Evolutionary conservation across 2,113 vertebrate genomes (phyloP).

Genomic region (Pogona vitticeps): DNA sequence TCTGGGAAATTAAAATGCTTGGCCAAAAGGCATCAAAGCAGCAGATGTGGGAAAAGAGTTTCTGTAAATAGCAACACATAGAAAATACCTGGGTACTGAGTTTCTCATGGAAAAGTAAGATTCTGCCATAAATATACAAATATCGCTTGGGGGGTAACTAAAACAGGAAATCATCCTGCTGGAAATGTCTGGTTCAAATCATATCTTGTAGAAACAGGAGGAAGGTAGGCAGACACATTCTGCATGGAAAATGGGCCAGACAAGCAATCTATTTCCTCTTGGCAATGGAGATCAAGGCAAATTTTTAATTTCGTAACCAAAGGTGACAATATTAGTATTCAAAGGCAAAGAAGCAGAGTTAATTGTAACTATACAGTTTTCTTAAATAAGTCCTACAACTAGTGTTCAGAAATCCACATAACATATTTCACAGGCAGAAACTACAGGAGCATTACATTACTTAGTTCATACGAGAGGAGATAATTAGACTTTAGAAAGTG

Average conservation of each 20-base stretch:
- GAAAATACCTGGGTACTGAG: too few species aligned
- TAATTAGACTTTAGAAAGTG: not conserved
- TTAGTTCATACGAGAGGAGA: not conserved
- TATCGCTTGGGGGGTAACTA: not conserved
- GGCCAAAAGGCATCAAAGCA: not conserved
- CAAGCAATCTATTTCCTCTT: not conserved
- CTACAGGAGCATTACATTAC: not conserved
- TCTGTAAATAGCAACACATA: too few species aligned
- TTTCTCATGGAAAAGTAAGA: not conserved
- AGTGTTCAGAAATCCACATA: not conserved
- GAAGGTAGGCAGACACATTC: not conserved
- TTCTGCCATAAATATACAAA: not conserved
- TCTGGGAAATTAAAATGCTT: too few species aligned
- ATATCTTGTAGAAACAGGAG: not conserved
- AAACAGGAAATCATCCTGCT: not conserved
- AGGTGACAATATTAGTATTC: not conserved
- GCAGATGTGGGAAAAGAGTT: not conserved
- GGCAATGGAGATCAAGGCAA: not conserved
- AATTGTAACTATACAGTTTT: not conserved
- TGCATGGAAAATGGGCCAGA: not conserved
- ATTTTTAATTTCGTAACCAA: not conserved
- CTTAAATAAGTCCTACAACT: not conserved
- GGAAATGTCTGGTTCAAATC: not conserved
- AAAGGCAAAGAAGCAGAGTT: not conserved
- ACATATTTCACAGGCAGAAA: not conserved